Base-by-base conservation (phyloP, 2,888 invertebrate genomes). In the Horisme vitalbata region DNA sequence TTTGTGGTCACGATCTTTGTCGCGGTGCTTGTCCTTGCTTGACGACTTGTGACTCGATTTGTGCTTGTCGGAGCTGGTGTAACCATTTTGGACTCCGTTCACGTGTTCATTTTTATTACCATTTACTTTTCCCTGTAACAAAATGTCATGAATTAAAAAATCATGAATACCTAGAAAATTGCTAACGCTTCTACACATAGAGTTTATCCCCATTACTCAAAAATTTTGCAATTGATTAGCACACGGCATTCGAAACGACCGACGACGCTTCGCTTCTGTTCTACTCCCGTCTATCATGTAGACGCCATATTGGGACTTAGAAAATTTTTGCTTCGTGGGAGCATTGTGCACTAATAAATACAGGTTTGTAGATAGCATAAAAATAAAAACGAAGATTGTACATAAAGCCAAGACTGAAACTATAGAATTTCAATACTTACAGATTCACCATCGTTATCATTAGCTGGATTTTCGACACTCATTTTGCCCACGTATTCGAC, bases 271-370 rank as follows among this genome's bases (percentile, higher is more conserved):
- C 83, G 68, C 65, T 70, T 71, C 60, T 65, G 60, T 67, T 66
- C 71, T 91, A 92, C 92, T 93, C 92, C 93, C 91, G 91, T 92
- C 18, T 18, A 6, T 93, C 91, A 91, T 91, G 91, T 92, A 93
- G 94, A 93, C 95, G 95, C 95, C 95, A 95, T 95, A 94, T 95
- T 95, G 93, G 94, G 94, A 95, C 94, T 95, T 95, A 90, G 90
- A 90, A 90, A 90, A 90, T 76, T 88, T 90, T 86, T 84, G 90
- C 76, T 79, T 79, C 76, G 77, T 75, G 75, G 66, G 72, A 71
- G 73, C 69, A 71, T 66, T 70, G 77, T 82, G 69, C 91, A 92
- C 86, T 81, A 91, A 90, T 84, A 88, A 85, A 90, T 68, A 74
- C 65, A 56, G 55, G 52, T 61, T 68, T 60, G 51, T 44, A 51